Evolutionary conservation across 1,140 invertebrate genomes (phyloP), one percentile per base, ranked within the genome.

Genomic region (Brachionus rotundiformis): DNA sequence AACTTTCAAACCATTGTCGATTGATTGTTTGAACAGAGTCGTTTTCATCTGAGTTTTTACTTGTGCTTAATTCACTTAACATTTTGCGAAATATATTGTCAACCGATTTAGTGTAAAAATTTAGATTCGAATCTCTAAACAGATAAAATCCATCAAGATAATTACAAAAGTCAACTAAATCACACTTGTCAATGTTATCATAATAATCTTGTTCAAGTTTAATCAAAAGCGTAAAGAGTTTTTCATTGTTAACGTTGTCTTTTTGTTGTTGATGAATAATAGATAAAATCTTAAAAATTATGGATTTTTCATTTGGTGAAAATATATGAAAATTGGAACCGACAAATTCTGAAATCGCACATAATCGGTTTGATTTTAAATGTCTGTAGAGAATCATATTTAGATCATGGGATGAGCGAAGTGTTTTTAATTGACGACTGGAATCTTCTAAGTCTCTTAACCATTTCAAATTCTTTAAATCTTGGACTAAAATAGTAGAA

Each of bases 31-130:
- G 16, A 8, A 59, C 76, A 1, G 6, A 6, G n/a, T 77, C 33
- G 41, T 16, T 29, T 47, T 0, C 25, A 11, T 16, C n/a, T 25
- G 5, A 2, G 6, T 5, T 49, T 44, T 54, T 29, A 3, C 3
- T 27, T 33, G n/a, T 7, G 19, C 19, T 49, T 19, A 54, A 10
- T 6, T 23, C 33, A 29, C 7, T 54, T 19, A 49, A 19, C 1
- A 49, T 31, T 31, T 79, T 79, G 3, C 76, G 76, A 27, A 59
- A 79, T 23, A 79, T 79, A 8, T 23, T 23, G 33, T 79, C 76
- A 25, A 36, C 13, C 1, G 76, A 79, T 16, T 59, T 79, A 2
- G 44, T 23, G 16, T 31, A 59, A 59, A 79, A 79, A 10, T 79
- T 44, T 7, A 59, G 10, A 33, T 79, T 79, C 3, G 76, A 79